Conservation (phyloP, 1,140 invertebrate genomes). For the Mizuhopecten yessoensis region DNA sequence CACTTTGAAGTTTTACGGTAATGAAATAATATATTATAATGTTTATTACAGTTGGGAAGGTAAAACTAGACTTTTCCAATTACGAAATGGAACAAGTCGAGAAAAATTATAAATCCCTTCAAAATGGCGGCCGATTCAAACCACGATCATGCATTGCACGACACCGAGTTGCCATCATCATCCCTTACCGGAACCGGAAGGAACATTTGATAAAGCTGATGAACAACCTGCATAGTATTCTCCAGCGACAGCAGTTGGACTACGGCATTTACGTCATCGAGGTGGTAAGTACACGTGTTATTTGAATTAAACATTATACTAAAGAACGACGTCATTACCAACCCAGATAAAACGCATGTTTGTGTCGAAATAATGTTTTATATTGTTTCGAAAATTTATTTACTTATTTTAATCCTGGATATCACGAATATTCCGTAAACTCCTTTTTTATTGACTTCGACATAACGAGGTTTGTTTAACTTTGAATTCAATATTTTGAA, state of each 20-base stretch:
- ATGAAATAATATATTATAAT: no score
- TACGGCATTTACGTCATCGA: constrained; percentile 77
- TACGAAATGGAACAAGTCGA: constrained; percentile 55
- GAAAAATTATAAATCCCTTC: constrained; percentile 55
- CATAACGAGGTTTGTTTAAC: no score
- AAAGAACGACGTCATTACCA: no score
- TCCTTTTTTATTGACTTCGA: no score
- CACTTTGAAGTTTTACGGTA: no score
- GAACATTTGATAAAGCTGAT: constrained; percentile 73
- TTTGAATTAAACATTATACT: no score
- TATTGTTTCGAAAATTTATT: no score
- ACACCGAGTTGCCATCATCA: constrained; percentile 73
- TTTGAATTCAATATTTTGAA: no score
- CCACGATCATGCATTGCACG: constrained; percentile 68
- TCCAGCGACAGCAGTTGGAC: constrained; percentile 74
- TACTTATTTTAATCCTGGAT: no score
- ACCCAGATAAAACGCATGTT: no score
- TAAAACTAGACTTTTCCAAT: constrained; percentile 1
- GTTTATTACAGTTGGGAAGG: constrained; percentile 44
- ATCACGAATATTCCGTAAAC: no score
- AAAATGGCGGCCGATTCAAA: constrained; percentile 70
- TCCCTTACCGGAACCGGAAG: constrained; percentile 75
- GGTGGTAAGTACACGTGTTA: constrained; percentile 68
- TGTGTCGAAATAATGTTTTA: no score
- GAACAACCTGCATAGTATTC: constrained; percentile 73